These are phyloP conservation scores for Acheta domesticus DNA, from an alignment of 2,888 invertebrate genomes.

Conservation along the genomic window DNA sequence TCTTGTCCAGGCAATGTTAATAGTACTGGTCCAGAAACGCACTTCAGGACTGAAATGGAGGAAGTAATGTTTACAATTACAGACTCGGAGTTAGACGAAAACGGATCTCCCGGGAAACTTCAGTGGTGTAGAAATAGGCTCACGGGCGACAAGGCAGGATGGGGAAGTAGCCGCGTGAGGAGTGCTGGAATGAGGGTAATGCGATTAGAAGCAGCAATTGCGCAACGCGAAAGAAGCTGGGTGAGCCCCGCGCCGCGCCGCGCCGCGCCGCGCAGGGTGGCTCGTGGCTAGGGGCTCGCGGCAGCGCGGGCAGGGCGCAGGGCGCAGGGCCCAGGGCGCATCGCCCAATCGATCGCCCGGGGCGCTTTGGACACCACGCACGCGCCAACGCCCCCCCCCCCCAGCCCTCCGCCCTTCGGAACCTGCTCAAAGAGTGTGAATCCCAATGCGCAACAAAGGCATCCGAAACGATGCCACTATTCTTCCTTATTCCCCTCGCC, in stretches of 20 bases:
- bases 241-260: neutral
- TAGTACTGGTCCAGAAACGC: too few species aligned
- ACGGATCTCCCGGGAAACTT: too few species aligned
- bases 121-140: too few species aligned
- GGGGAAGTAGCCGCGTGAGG: too few species aligned
- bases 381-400: neutral
- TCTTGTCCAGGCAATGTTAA: too few species aligned
- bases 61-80: too few species aligned
- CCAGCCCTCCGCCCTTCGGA: neutral
- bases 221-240: neutral
- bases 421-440: slow-evolving; percentile 18
- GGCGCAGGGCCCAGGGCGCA: neutral
- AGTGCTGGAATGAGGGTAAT: too few species aligned
- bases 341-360: neutral
- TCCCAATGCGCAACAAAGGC: slow-evolving; percentile 10
- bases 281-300: neutral
- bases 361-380: neutral
- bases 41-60: too few species aligned
- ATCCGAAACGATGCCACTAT: neutral
- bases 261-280: neutral
- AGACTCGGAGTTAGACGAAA: too few species aligned
- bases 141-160: too few species aligned
- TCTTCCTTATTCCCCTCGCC: neutral
- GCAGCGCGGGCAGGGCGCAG: neutral
- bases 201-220: too few species aligned